These are phyloP conservation scores for Platyscapa corneri DNA, from an alignment of 1,140 invertebrate species.

Conservation along the genomic window DNA sequence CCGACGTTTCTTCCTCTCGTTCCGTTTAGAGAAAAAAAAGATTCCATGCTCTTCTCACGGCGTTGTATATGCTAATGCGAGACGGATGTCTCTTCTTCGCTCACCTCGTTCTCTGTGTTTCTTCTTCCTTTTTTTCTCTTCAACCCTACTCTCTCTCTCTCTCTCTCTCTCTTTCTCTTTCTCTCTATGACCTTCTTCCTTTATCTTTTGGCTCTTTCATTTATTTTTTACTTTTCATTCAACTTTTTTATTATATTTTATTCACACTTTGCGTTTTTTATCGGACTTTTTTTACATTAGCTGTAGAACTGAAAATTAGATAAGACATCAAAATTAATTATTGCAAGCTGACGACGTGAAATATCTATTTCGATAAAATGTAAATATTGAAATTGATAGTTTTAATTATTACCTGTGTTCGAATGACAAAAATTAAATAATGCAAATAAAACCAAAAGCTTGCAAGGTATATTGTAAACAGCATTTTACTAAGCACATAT, in stretches of 20 bases:
- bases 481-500: no score
- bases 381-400: not conserved
- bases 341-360: not conserved
- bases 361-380: not conserved
- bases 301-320: slow-evolving; percentile 31
- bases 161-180: slow-evolving; percentile 12
- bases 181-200: slow-evolving; percentile 6
- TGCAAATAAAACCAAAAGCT: not conserved
- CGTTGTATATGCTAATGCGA: slow-evolving; percentile 72
- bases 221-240: not conserved
- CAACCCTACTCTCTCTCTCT: slow-evolving; percentile 9
- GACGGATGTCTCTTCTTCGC: slow-evolving; percentile 67
- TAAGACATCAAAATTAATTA: slow-evolving; percentile 44
- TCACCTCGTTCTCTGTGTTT: slow-evolving; percentile 53
- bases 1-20: slow-evolving; percentile 11
- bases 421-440: not conserved
- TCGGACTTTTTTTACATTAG: slow-evolving; percentile 45
- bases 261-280: slow-evolving; percentile 46
- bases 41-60: slow-evolving; percentile 56
- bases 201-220: slow-evolving; percentile 20
- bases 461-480: no score
- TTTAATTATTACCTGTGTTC: slow-evolving; percentile 11
- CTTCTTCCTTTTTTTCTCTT: not conserved
- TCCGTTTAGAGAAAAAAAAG: slow-evolving; percentile 36
- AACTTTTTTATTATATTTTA: slow-evolving; percentile 48